Conservation (phyloP, 1,140 invertebrate species). For the Patella vulgata region DNA sequence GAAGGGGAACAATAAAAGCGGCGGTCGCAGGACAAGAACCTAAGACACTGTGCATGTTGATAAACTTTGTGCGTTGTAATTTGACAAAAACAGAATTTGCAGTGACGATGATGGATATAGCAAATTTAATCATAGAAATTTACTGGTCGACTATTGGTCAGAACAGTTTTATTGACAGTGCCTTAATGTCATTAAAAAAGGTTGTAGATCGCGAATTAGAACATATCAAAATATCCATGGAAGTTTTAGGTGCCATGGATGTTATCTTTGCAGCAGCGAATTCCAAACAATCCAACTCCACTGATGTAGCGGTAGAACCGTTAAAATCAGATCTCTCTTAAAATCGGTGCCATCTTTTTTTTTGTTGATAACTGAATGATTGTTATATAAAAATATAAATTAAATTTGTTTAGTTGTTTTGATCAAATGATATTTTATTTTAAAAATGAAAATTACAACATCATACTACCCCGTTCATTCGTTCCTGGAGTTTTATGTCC, state of each 20-base stretch:
- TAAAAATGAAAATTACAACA: too few species aligned
- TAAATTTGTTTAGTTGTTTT: too few species aligned
- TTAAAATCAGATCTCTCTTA: too few species aligned
- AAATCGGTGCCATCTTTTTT: too few species aligned
- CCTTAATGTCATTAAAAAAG: slow-evolving; percentile 72
- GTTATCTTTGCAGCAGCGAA: slow-evolving; percentile 51
- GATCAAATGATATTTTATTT: too few species aligned
- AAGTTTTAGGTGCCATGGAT: slow-evolving; percentile 64
- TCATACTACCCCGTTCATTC: too few species aligned
- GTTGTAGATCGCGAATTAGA: slow-evolving; percentile 76
- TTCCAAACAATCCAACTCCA: too few species aligned
- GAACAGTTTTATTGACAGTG: slow-evolving; percentile 70
- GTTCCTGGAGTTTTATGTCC: too few species aligned
- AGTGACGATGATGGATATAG: neutral
- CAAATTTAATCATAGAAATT: slow-evolving; percentile 43
- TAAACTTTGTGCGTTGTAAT: slow-evolving; percentile 75
- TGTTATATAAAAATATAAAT: too few species aligned
- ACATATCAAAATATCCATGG: slow-evolving; percentile 64
- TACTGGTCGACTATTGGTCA: slow-evolving; percentile 56
- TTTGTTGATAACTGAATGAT: too few species aligned
- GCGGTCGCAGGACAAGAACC: slow-evolving; percentile 78
- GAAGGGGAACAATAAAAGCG: slow-evolving; percentile 60
- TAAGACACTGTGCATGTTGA: slow-evolving; percentile 74
- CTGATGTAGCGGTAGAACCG: too few species aligned
- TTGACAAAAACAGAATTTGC: neutral